Evolutionary conservation across 1,140 invertebrate genomes (phyloP).

Genomic region (Thaumatotibia leucotreta): DNA sequence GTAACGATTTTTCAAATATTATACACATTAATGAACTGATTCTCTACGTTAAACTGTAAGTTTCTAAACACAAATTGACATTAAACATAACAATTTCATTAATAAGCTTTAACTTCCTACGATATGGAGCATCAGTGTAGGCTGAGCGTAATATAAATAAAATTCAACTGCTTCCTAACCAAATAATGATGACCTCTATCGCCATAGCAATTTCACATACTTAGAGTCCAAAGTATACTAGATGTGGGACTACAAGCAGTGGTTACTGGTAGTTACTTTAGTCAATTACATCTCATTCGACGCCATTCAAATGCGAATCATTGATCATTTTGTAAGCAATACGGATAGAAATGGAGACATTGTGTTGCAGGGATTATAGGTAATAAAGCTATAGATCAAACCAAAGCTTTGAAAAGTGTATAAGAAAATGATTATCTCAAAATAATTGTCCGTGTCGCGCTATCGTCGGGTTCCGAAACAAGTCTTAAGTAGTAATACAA

Average conservation of each 20-base stretch:
- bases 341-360: slow-evolving; percentile 5
- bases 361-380: background rate
- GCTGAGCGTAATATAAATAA: slow-evolving; percentile 1
- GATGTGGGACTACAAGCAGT: background rate
- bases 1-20: no score
- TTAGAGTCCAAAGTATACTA: background rate
- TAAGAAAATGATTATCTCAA: no score
- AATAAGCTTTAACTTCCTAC: background rate
- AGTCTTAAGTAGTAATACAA: no score
- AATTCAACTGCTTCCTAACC: background rate
- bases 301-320: background rate
- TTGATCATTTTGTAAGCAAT: slow-evolving; percentile 11
- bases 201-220: no score
- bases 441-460: no score
- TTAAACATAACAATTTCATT: background rate
- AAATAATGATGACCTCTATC: background rate
- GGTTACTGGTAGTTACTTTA: slow-evolving; percentile 5
- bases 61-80: background rate
- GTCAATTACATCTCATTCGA: slow-evolving; percentile 1
- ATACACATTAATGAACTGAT: no score
- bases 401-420: no score
- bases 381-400: background rate
- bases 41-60: no score
- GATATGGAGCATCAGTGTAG: slow-evolving; percentile 1
- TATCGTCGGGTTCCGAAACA: no score